phyloP scores from a whole-genome alignment of 1,140 invertebrate species.

The Drosophila kohkoa region DNA sequence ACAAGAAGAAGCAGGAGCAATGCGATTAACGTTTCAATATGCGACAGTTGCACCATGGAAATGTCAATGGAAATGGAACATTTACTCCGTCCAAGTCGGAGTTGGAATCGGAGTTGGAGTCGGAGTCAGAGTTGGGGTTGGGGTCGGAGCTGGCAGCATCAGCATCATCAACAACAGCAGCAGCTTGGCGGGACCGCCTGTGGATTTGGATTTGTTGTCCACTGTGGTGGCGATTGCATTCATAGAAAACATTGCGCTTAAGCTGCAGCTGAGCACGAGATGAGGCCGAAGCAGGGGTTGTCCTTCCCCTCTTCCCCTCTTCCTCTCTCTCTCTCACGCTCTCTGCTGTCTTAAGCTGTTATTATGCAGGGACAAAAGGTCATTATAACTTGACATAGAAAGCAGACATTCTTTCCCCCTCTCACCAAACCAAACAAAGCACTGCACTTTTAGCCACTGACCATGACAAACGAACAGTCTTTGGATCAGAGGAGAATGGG shows the following conservation, averaged over 20 bases:
- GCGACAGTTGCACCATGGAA: constrained; percentile 65
- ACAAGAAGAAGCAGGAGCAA: constrained; percentile 37
- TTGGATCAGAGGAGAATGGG: neutral
- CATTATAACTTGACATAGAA: constrained; percentile 63
- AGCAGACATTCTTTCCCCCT: neutral
- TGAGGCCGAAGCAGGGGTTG: too few relatives aligned
- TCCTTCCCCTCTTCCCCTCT: neutral
- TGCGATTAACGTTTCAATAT: constrained; percentile 80
- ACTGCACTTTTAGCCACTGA: constrained; percentile 18
- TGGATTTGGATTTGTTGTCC: constrained; percentile 53
- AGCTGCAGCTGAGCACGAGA: constrained; percentile 31
- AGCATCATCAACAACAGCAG: neutral
- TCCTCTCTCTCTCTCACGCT: neutral
- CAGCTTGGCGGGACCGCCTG: constrained; percentile 57
- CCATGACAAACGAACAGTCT: neutral
- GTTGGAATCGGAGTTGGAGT: neutral
- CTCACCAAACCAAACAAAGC: constrained; percentile 10
- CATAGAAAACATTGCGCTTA: constrained; percentile 55
- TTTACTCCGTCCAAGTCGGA: neutral
- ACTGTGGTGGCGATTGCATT: constrained; percentile 49
- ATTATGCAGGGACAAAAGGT: constrained; percentile 49
- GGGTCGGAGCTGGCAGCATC: neutral
- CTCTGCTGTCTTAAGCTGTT: neutral
- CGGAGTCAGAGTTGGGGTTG: neutral
- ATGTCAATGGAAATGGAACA: constrained; percentile 8